These are phyloP conservation scores for Proteles cristata DNA, from an alignment of 2,113 vertebrate genomes.

Conservation along the genomic window DNA sequence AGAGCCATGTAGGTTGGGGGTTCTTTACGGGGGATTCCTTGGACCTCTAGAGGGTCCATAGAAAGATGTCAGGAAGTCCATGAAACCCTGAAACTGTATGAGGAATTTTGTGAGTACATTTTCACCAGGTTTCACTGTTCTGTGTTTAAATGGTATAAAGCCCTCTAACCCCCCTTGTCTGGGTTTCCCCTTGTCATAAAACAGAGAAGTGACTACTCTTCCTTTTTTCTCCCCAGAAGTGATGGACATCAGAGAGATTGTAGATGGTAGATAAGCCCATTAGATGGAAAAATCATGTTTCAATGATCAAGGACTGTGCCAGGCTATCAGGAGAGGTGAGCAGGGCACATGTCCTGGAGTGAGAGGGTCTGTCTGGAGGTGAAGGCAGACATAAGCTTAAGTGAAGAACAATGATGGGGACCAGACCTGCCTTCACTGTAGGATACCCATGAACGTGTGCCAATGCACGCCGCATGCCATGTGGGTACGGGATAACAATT, in stretches of 20 bases:
- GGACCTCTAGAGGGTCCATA: not conserved
- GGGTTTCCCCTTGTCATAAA: not conserved
- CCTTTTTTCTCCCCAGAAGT: not conserved
- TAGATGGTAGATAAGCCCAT: not conserved
- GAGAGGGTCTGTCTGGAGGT: not conserved
- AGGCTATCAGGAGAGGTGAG: not conserved
- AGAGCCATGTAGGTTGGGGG: not conserved
- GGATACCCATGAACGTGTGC: not conserved
- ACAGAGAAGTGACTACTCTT: not conserved
- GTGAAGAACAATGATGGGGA: not conserved
- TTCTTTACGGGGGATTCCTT: not conserved
- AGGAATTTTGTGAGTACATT: not conserved
- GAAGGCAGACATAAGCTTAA: not conserved
- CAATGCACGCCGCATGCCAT: not conserved
- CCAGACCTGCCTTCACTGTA: not conserved
- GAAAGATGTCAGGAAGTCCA: not conserved
- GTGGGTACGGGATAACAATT: not conserved
- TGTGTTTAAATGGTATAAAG: constrained; percentile 5
- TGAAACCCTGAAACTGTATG: not conserved
- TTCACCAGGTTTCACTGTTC: not conserved
- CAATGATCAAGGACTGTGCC: not conserved
- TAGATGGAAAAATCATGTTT: not conserved
- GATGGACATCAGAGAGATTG: not conserved
- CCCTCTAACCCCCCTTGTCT: not conserved
- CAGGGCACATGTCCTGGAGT: not conserved